phyloP scores from a whole-genome alignment of 1,140 invertebrate species.

The Platyscapa corneri region DNA sequence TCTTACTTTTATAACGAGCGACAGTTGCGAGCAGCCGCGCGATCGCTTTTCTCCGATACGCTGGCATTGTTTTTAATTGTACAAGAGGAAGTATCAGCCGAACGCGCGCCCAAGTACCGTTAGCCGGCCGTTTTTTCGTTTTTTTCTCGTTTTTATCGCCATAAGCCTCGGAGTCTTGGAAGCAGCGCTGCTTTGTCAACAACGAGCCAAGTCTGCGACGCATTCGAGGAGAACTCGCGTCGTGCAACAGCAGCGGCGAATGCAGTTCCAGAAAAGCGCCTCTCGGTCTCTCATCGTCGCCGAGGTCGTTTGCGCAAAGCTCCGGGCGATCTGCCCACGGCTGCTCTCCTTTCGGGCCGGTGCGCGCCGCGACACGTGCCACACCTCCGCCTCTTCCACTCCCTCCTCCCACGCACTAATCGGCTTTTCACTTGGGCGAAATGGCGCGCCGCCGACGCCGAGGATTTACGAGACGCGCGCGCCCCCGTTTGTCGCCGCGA shows the following conservation, averaged over 20 bases:
- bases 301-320: conserved; percentile 59
- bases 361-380: not conserved
- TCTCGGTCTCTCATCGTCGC: not conserved
- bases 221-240: too few species aligned
- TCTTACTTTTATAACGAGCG: conserved; percentile 32
- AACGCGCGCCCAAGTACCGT: too few species aligned
- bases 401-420: not conserved
- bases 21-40: not conserved
- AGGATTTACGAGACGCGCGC: conserved; percentile 47
- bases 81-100: not conserved
- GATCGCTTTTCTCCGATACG: not conserved
- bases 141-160: too few species aligned
- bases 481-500: not conserved
- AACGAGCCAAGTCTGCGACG: too few species aligned
- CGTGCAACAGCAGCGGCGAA: too few species aligned
- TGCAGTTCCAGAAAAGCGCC: not conserved
- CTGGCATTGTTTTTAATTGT: not conserved
- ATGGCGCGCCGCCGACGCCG: not conserved
- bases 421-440: not conserved
- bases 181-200: too few species aligned
- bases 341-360: not conserved
- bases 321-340: not conserved
- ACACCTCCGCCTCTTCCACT: not conserved
- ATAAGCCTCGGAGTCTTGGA: too few species aligned
- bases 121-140: too few species aligned